phyloP scores from a whole-genome alignment of 2,797 vertebrate genomes.

The Takifugu ocellatus region DNA sequence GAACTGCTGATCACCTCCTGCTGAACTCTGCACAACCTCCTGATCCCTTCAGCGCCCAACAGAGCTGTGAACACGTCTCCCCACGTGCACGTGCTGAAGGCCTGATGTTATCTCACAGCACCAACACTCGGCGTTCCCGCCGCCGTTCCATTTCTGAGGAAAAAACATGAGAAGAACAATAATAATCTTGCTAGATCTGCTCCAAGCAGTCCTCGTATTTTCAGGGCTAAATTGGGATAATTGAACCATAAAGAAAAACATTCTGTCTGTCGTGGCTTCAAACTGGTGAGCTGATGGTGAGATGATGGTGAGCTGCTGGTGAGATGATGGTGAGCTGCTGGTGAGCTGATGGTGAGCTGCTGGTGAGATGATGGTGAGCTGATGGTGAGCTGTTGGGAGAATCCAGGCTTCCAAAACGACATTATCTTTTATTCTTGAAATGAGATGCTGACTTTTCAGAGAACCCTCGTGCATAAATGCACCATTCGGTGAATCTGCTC shows the following conservation, averaged over 20 bases:
- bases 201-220: constrained; percentile 5
- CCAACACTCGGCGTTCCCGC: background rate
- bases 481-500: too few species aligned
- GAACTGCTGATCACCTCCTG: constrained; percentile 9
- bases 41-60: constrained; percentile 5
- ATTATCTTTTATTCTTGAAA: too few species aligned
- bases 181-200: background rate
- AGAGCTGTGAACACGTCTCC: constrained; percentile 2
- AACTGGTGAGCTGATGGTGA: too few species aligned
- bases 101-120: constrained; percentile 28
- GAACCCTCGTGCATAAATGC: too few species aligned
- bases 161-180: background rate
- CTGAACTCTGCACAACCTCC: constrained; percentile 15
- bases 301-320: too few species aligned
- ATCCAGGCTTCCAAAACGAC: too few species aligned
- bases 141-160: constrained; percentile 11
- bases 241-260: background rate
- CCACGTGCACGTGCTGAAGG: constrained; percentile 15
- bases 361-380: too few species aligned
- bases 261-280: too few species aligned
- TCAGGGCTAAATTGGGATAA: constrained; percentile 6
- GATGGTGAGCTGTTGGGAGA: too few species aligned
- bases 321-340: too few species aligned
- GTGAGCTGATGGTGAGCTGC: too few species aligned
- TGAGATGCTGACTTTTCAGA: too few species aligned